Evolutionary conservation across 2,797 vertebrate genomes (phyloP).

Genomic region (Lophius americanus): DNA sequence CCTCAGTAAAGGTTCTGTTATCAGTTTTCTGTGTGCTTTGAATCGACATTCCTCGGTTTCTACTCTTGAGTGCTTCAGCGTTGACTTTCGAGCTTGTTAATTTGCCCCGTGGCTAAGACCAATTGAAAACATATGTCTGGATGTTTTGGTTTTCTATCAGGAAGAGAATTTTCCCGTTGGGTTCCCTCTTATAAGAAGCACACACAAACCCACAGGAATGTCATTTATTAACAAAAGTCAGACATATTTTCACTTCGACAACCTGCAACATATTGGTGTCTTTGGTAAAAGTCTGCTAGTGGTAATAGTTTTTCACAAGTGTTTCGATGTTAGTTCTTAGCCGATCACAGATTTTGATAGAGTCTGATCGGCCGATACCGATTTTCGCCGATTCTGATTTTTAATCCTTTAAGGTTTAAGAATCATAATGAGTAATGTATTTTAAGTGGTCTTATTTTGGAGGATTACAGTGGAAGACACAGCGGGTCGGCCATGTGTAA

Average conservation of each 20-base stretch:
- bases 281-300: too few relatives aligned
- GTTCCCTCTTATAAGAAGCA: conserved; percentile 25
- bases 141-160: conserved; percentile 51
- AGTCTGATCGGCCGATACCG: too few relatives aligned
- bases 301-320: background rate
- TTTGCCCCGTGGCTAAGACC: conserved; percentile 39
- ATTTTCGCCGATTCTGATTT: too few relatives aligned
- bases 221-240: background rate
- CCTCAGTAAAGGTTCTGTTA: conserved; percentile 2
- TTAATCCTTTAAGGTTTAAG: too few relatives aligned
- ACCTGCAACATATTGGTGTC: background rate
- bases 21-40: conserved; percentile 18
- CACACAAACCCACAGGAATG: background rate
- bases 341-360: too few relatives aligned
- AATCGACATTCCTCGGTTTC: conserved; percentile 23
- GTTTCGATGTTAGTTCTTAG: background rate
- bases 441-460: too few relatives aligned
- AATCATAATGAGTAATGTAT: too few relatives aligned
- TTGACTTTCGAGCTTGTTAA: conserved; percentile 50
- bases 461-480: too few relatives aligned
- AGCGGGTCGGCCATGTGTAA: too few relatives aligned
- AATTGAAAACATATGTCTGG: conserved; percentile 66
- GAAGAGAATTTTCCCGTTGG: conserved; percentile 40
- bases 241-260: background rate
- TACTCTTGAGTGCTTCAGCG: conserved; percentile 30